These are phyloP conservation scores for Eupithecia exiguata DNA, from an alignment of 2,888 invertebrate species.

Conservation along the genomic window DNA sequence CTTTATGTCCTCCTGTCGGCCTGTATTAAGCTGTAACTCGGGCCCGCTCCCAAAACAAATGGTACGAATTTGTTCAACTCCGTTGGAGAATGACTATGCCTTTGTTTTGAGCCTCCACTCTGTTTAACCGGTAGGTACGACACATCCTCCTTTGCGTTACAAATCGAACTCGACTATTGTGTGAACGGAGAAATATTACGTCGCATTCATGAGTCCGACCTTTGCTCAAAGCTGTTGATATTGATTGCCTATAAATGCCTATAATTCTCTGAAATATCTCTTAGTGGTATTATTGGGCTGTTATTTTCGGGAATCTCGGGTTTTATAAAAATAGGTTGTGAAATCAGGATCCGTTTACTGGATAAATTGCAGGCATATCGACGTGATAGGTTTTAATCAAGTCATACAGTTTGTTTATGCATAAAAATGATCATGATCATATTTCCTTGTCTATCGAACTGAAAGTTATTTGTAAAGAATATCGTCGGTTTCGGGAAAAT, in stretches of 20 bases:
- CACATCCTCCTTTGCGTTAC: constrained; percentile 56
- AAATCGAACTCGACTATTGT: constrained; percentile 61
- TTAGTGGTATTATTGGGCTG: constrained; percentile 22
- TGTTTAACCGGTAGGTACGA: constrained; percentile 54
- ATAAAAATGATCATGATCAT: background rate
- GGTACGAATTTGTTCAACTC: constrained; percentile 69
- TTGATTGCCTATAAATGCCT: constrained; percentile 45
- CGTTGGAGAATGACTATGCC: constrained; percentile 59
- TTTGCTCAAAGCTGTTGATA: constrained; percentile 48
- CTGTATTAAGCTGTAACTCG: constrained; percentile 61
- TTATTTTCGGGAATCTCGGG: background rate
- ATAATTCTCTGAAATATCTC: constrained; percentile 41
- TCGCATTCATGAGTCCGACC: constrained; percentile 48
- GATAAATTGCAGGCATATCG: background rate
- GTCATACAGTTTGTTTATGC: background rate
- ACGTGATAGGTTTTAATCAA: background rate
- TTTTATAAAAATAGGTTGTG: background rate
- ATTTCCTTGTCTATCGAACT: background rate
- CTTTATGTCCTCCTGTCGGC: constrained; percentile 44
- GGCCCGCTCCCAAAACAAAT: constrained; percentile 64
- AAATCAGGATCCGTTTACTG: background rate
- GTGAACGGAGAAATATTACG: constrained; percentile 56
- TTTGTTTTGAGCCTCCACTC: constrained; percentile 56
- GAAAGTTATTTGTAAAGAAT: background rate
- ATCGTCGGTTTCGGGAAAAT: background rate